A percentile compares a stretch with the other conserved stretches of the same genome.
phyloP scores from a whole-genome alignment of 2,797 vertebrate species.

The Mus caroli region DNA sequence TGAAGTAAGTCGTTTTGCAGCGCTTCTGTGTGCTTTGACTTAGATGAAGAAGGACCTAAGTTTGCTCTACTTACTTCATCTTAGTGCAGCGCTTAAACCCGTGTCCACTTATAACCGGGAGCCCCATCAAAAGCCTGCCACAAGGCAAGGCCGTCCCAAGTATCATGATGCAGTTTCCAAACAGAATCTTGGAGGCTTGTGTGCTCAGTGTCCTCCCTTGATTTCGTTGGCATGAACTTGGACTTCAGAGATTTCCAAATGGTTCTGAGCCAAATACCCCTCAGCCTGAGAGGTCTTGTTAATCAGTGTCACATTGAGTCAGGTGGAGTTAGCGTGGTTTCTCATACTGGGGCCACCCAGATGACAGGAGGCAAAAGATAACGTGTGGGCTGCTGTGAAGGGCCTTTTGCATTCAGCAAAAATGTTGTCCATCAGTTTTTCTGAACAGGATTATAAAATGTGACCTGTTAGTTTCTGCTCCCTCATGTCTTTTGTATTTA shows the following conservation, averaged over 20 bases:
- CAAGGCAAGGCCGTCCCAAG: neutral
- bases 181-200: neutral
- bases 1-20: slow-evolving; percentile 13
- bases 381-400: neutral
- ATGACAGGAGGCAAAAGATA: neutral
- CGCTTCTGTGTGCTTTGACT: slow-evolving; percentile 36
- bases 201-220: neutral
- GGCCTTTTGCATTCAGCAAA: neutral
- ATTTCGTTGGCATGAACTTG: slow-evolving; percentile 38
- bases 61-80: neutral
- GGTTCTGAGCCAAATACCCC: neutral
- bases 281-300: slow-evolving; percentile 10
- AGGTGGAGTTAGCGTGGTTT: neutral
- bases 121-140: neutral
- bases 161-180: neutral
- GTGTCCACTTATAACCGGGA: neutral
- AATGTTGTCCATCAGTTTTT: slow-evolving; percentile 19
- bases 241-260: slow-evolving; percentile 39
- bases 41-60: neutral
- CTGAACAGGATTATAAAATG: neutral
- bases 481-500: neutral
- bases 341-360: neutral
- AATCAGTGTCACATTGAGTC: neutral
- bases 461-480: neutral
- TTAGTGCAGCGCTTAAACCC: neutral